phyloP scores from a whole-genome alignment of 2,888 invertebrate species.

The Caenorhabditis sp. region DNA sequence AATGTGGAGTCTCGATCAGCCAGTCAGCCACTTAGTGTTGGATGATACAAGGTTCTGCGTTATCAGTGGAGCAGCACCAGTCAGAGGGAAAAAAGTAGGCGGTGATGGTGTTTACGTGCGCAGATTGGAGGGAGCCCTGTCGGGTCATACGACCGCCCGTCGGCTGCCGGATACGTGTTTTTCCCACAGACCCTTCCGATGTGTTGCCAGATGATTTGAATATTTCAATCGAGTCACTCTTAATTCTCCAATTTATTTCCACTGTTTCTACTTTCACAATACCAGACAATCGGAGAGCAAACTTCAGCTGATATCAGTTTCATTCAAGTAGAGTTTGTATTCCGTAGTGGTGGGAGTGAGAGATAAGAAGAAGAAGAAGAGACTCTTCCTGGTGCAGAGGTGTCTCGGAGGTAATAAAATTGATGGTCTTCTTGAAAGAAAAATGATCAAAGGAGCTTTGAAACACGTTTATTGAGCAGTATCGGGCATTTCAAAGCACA shows the following conservation, averaged over 20 bases:
- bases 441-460: too few relatives aligned
- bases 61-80: constrained; percentile 11
- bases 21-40: background rate
- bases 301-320: background rate
- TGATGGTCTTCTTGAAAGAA: background rate
- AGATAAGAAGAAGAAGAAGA: background rate
- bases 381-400: background rate
- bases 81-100: constrained; percentile 17
- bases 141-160: constrained; percentile 8
- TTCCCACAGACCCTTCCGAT: background rate
- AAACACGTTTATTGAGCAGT: too few relatives aligned
- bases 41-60: background rate
- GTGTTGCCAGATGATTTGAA: background rate
- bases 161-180: constrained; percentile 1
- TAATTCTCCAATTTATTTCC: too few relatives aligned
- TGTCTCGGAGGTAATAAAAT: background rate
- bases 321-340: background rate
- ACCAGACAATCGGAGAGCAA: background rate
- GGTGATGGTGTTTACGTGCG: constrained; percentile 2
- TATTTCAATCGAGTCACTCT: background rate
- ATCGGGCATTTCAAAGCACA: too few relatives aligned
- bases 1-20: background rate
- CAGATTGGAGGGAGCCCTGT: constrained; percentile 9
- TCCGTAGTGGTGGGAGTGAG: background rate
- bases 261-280: too few relatives aligned